phyloP scores from a whole-genome alignment of 1,140 invertebrate species.

The Thaumetopoea pityocampa region DNA sequence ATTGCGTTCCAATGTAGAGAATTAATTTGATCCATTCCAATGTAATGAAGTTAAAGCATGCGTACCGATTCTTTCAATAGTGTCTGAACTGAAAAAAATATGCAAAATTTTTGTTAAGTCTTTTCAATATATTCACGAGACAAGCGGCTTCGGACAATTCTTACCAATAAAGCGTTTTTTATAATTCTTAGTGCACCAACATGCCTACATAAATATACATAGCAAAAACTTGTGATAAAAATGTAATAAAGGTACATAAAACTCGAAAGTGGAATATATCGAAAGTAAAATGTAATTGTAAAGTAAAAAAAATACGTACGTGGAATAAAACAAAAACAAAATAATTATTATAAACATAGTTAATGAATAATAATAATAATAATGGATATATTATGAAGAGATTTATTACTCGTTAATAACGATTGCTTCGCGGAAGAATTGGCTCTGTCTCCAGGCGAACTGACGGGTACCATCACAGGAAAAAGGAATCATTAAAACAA shows the following conservation, averaged over 20 bases:
- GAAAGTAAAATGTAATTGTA: constrained; percentile 63
- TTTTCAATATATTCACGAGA: constrained; percentile 25
- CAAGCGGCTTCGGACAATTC: constrained; percentile 32
- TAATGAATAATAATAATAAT: constrained; percentile 59
- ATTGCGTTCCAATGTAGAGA: not conserved
- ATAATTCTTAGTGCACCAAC: constrained; percentile 47
- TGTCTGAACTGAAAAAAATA: constrained; percentile 67
- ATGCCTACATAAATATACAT: constrained; percentile 55
- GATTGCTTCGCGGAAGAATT: constrained; percentile 96
- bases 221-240: constrained; percentile 43
- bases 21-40: not conserved
- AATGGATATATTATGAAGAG: constrained; percentile 69
- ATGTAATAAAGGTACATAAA: constrained; percentile 41
- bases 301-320: constrained; percentile 63
- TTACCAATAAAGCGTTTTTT: constrained; percentile 51
- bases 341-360: constrained; percentile 56
- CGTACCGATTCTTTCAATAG: constrained; percentile 67
- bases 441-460: constrained; percentile 95
- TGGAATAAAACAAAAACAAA: constrained; percentile 67
- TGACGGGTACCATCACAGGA: constrained; percentile 78
- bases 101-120: constrained; percentile 42
- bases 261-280: constrained; percentile 42
- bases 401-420: constrained; percentile 78
- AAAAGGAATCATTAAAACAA: constrained; percentile 66
- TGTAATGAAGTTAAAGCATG: constrained; percentile 47